Evolutionary conservation across 1,140 invertebrate genomes (phyloP), one percentile per base, ranked within the genome.

Genomic region (Zaprionus africanus): DNA sequence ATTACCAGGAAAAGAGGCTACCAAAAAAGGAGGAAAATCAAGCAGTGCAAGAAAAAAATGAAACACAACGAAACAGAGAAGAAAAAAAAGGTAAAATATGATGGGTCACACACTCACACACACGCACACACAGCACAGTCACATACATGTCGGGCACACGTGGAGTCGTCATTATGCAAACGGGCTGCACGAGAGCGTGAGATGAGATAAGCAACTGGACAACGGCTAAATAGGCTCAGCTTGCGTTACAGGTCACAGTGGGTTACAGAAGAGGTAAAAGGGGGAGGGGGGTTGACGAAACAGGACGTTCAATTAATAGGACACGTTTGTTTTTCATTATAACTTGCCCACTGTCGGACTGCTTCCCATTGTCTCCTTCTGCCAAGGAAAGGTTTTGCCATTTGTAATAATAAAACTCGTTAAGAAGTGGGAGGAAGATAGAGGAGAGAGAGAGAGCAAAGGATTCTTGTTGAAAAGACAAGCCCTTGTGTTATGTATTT

Each of bases 1-100:
- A 86, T 86, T 86, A 86, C 80, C 83, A 80, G 68, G 62, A 87
- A 88, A 82, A 74, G 62, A 61, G 61, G 56, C 49, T 60, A 69
- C 41, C 24, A 11, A 57, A 66, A 80, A 70, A 58, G 22, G 2
- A 26, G 49, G 57, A 53, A 11, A 59, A 34, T 34, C 19, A 57
- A 76, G 28, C 19, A 56, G 26, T 46, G 53, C 22, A 19, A 26
- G 5, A 19, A 58, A 58, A 31, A 58, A 12, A 12, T 15, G 11
- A 19, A 26, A 9, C 53, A 69, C 24, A 60, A 34, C 9, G 19
- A 31, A 63, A 51, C 49, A 19, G 13, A 54, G 65, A 53, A 41
- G 62, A 41, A 22, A 22, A 22, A 2, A 22, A 22, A n/a, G n/a
- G 22, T 57, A 38, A 78, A 49, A 65, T 22, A 9, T 7, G 41